phyloP scores from a whole-genome alignment of 2,888 invertebrate genomes.

The Drosophila hamatofila region DNA sequence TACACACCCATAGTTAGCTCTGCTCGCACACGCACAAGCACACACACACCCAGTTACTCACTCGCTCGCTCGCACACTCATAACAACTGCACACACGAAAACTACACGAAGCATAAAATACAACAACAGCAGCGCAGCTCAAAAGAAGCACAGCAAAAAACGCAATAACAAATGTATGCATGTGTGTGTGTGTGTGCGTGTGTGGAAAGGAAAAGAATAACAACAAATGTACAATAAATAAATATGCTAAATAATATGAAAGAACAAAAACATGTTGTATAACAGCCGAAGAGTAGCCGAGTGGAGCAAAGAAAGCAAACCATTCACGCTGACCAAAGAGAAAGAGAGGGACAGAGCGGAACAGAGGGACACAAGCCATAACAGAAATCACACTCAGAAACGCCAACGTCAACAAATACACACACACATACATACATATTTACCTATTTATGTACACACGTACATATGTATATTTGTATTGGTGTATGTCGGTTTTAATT shows the following conservation, averaged over 20 bases:
- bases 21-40: conserved; percentile 25
- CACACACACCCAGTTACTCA: conserved; percentile 65
- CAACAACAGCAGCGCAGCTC: conserved; percentile 33
- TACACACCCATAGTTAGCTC: conserved; percentile 17
- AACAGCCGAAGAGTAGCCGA: conserved; percentile 43
- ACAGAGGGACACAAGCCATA: conserved; percentile 29
- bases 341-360: conserved; percentile 9
- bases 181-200: conserved; percentile 17
- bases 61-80: conserved; percentile 46
- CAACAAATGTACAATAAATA: conserved; percentile 69
- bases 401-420: conserved; percentile 51
- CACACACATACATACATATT: conserved; percentile 4
- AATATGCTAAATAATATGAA: conserved; percentile 77
- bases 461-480: neutral
- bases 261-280: conserved; percentile 65
- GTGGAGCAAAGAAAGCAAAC: conserved; percentile 44
- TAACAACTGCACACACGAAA: conserved; percentile 59
- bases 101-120: conserved; percentile 72
- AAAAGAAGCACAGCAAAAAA: conserved; percentile 46
- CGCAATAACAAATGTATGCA: conserved; percentile 38
- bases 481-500: conserved; percentile 27
- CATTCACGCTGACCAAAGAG: conserved; percentile 18
- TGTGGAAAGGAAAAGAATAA: conserved; percentile 37
- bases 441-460: conserved; percentile 16
- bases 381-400: conserved; percentile 39